Conservation (phyloP, 2,113 vertebrate species). For the pig (Sus scrofa) region DNA sequence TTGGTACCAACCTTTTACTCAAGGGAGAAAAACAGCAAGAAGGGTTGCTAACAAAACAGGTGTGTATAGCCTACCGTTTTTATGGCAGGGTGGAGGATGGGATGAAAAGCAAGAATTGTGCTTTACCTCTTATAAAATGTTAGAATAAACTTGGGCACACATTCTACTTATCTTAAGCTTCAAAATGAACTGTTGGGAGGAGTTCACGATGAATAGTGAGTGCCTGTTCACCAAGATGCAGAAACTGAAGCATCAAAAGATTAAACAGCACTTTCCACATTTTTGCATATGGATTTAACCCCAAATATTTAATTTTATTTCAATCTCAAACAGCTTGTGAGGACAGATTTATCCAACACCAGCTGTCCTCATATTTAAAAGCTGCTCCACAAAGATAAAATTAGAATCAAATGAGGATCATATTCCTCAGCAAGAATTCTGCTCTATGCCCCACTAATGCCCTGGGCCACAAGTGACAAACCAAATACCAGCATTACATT, state of each 20-base stretch:
- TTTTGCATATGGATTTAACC: constrained; percentile 80
- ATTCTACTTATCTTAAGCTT: constrained; percentile 1
- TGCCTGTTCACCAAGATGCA: constrained; percentile 61
- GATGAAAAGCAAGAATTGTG: constrained; percentile 50
- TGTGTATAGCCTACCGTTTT: constrained; percentile 26
- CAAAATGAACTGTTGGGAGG: not conserved
- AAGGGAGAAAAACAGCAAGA: constrained; percentile 51
- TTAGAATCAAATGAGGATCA: constrained; percentile 85
- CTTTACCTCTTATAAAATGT: constrained; percentile 14
- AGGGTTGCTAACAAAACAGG: constrained; percentile 70
- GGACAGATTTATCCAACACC: constrained; percentile 84
- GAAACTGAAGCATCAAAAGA: constrained; percentile 60
- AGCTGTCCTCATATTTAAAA: constrained; percentile 88
- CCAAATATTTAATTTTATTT: constrained; percentile 79
- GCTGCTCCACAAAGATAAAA: constrained; percentile 84
- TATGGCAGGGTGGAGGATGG: not conserved
- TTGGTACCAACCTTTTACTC: constrained; percentile 62
- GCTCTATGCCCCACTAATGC: constrained; percentile 51
- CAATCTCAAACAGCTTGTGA: constrained; percentile 71
- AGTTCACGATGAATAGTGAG: not conserved
- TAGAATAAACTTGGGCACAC: constrained; percentile 38
- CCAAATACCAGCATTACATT: constrained; percentile 54
- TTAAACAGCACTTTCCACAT: constrained; percentile 69
- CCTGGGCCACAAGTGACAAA: not conserved
- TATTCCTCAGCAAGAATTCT: constrained; percentile 76